Percentiles rank a stretch among this genome's conserved stretches.
These are phyloP conservation scores for Ceratoteleas bidentatus DNA, from an alignment of 1,140 invertebrate species.

Conservation along the genomic window DNA sequence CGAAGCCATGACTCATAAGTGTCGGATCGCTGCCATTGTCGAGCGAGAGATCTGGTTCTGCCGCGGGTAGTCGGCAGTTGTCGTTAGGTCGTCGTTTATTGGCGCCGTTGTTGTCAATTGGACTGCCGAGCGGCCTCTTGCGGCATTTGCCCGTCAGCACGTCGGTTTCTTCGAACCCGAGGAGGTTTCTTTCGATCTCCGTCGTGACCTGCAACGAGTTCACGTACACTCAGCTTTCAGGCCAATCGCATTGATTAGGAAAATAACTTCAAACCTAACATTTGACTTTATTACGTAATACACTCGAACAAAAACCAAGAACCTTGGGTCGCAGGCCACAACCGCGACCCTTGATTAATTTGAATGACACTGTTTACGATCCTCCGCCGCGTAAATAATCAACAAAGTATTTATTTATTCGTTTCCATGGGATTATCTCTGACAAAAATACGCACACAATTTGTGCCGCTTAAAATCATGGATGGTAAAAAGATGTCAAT, in stretches of 20 bases:
- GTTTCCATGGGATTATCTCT: no score
- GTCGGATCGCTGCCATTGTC: constrained; percentile 36
- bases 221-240: neutral
- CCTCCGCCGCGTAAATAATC: no score
- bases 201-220: constrained; percentile 6
- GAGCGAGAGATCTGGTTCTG: constrained; percentile 17
- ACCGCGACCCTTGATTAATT: no score
- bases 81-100: constrained; percentile 47
- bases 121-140: constrained; percentile 32
- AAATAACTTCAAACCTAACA: no score
- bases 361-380: no score
- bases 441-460: no score
- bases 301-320: no score
- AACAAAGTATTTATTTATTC: no score
- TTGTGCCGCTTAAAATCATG: no score
- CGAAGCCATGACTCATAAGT: constrained; percentile 15
- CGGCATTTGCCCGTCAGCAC: constrained; percentile 23
- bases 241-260: neutral
- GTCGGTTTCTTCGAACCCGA: constrained; percentile 22
- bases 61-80: constrained; percentile 2
- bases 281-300: no score
- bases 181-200: constrained; percentile 36
- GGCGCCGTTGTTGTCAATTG: constrained; percentile 28
- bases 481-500: no score
- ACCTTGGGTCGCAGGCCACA: no score